Evolutionary conservation across 92 coral and sea anemone species (phyloP).

Genomic region (Desmophyllum pertusum): DNA sequence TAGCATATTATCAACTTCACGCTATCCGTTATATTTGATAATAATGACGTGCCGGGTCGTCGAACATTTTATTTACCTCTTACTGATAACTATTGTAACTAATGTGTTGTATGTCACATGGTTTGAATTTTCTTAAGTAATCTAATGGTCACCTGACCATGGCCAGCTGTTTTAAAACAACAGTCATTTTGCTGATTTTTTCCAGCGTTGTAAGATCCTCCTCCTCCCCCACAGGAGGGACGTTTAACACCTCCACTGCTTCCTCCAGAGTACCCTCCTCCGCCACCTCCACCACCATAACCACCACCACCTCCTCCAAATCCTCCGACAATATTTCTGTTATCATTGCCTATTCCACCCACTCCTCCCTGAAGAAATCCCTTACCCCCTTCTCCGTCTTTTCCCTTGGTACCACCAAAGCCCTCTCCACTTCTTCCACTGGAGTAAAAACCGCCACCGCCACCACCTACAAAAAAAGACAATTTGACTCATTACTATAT

Average conservation of each 20-base stretch:
- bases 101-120: too few species aligned
- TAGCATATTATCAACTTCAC: too few species aligned
- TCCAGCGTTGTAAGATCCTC: background rate
- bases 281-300: background rate
- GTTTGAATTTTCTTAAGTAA: background rate
- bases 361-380: constrained; percentile 3
- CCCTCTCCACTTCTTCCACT: constrained; percentile 30
- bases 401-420: constrained; percentile 17
- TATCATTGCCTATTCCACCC: background rate
- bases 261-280: background rate
- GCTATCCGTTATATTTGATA: too few species aligned
- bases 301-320: background rate
- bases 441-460: constrained; percentile 24
- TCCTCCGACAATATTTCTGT: background rate
- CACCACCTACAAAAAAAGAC: background rate
- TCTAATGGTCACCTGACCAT: background rate
- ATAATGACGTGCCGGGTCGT: too few species aligned
- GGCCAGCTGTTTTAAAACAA: background rate
- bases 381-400: constrained; percentile 37
- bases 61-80: too few species aligned
- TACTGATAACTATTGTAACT: too few species aligned
- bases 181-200: background rate
- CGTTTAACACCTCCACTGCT: background rate
- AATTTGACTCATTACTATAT: background rate
- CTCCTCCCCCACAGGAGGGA: background rate